phyloP scores from a whole-genome alignment of 2,113 vertebrate genomes.

The Carassius auratus region DNA sequence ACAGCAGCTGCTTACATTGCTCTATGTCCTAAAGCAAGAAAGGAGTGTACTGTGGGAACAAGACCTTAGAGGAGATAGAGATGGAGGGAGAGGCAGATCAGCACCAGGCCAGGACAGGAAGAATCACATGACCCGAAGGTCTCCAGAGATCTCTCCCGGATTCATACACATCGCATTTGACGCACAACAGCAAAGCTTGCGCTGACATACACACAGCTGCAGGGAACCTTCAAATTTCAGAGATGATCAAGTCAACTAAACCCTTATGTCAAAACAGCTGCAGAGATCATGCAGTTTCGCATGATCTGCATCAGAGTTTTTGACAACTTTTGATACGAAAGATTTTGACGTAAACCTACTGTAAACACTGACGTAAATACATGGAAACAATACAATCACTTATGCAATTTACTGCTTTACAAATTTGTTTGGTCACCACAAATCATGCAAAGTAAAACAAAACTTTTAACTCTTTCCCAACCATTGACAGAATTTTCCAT shows the following conservation, averaged over 20 bases:
- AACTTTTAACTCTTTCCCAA: neutral
- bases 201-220: slow-evolving; percentile 18
- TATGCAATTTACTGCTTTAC: neutral
- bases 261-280: neutral
- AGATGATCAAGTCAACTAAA: neutral
- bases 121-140: slow-evolving; percentile 42
- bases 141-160: slow-evolving; percentile 40
- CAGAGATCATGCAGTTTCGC: neutral
- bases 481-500: neutral
- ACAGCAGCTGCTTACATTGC: slow-evolving; percentile 39
- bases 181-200: slow-evolving; percentile 18
- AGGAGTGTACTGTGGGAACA: slow-evolving; percentile 24
- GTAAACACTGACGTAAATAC: neutral
- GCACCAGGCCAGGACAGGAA: slow-evolving; percentile 44
- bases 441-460: neutral
- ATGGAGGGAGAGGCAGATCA: slow-evolving; percentile 36
- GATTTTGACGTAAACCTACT: neutral
- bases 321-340: neutral
- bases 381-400: neutral
- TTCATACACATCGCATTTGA: slow-evolving; percentile 27
- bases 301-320: neutral
- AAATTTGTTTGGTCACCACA: neutral
- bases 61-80: slow-evolving; percentile 20
- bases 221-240: neutral
- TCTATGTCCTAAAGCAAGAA: slow-evolving; percentile 34